Evolutionary conservation across 2,888 invertebrate genomes (phyloP).

Genomic region (Polydrusus cervinus): DNA sequence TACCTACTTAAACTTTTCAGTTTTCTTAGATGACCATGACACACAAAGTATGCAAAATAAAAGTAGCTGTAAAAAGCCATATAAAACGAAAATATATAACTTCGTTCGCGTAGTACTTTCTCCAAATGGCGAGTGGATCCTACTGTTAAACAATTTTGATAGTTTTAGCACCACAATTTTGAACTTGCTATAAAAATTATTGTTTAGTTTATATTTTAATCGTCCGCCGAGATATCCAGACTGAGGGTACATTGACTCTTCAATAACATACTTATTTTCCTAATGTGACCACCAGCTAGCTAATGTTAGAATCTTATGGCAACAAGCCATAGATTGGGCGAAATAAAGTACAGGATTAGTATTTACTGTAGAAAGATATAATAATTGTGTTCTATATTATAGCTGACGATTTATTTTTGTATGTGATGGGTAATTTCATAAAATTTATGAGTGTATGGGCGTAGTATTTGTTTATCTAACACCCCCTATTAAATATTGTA

Average conservation of each 20-base stretch:
- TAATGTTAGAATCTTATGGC: constrained; percentile 3
- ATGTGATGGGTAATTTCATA: no score
- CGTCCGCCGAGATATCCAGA: constrained; percentile 6
- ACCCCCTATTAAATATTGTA: no score
- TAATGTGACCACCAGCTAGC: constrained; percentile 2
- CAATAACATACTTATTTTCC: constrained; percentile 6
- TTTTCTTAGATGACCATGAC: constrained; percentile 2
- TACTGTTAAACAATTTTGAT: constrained; percentile 6
- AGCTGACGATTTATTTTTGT: not conserved
- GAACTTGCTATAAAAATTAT: not conserved
- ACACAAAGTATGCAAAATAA: constrained; percentile 10
- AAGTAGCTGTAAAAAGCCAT: constrained; percentile 23
- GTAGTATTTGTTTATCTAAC: no score
- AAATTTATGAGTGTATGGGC: no score
- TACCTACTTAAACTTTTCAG: not conserved
- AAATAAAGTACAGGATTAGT: not conserved
- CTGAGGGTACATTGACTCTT: constrained; percentile 9
- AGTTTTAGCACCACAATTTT: constrained; percentile 14
- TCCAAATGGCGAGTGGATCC: constrained; percentile 27
- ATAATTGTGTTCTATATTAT: not conserved
- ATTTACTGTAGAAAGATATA: not conserved
- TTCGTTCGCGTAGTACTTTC: constrained; percentile 34
- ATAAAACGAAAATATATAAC: constrained; percentile 30
- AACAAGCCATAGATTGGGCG: constrained; percentile 2
- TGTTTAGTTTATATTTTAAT: not conserved